A percentile compares a stretch with the other conserved stretches of the same genome.
Conservation (phyloP, 1,140 invertebrate species). For the Brachionus angularis region DNA sequence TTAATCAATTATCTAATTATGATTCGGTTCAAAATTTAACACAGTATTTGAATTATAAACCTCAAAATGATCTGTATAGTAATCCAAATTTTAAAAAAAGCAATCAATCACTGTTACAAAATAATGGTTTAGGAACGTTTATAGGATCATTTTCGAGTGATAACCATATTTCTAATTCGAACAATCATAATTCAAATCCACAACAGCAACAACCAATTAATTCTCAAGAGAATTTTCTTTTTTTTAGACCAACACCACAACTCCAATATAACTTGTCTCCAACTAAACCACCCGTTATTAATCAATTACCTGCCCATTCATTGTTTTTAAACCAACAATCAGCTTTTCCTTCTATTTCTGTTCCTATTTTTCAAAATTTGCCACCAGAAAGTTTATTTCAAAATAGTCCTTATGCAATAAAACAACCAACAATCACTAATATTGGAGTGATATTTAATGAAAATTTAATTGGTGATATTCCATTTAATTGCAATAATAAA, state of each 20-base stretch:
- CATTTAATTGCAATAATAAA: background rate
- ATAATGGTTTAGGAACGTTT: too few species aligned
- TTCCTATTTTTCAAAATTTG: too few species aligned
- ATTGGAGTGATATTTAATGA: background rate
- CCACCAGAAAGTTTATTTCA: too few species aligned
- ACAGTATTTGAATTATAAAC: background rate
- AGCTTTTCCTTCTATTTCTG: too few species aligned
- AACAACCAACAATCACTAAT: background rate
- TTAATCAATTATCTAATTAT: background rate
- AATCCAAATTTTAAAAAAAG: background rate
- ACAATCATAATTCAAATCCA: too few species aligned
- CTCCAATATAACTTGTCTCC: background rate
- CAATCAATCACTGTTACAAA: background rate
- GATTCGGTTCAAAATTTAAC: background rate
- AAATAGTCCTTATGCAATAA: background rate
- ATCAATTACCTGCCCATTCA: background rate
- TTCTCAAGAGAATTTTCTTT: too few species aligned
- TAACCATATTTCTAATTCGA: too few species aligned
- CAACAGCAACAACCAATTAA: slow-evolving; percentile 7
- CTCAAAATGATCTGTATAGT: too few species aligned
- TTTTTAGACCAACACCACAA: background rate
- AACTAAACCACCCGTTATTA: background rate
- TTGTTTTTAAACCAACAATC: background rate
- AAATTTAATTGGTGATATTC: background rate
- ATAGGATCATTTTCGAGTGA: too few species aligned